Evolutionary conservation across 2,888 invertebrate genomes (phyloP).

Genomic region (Mythimna impura): DNA sequence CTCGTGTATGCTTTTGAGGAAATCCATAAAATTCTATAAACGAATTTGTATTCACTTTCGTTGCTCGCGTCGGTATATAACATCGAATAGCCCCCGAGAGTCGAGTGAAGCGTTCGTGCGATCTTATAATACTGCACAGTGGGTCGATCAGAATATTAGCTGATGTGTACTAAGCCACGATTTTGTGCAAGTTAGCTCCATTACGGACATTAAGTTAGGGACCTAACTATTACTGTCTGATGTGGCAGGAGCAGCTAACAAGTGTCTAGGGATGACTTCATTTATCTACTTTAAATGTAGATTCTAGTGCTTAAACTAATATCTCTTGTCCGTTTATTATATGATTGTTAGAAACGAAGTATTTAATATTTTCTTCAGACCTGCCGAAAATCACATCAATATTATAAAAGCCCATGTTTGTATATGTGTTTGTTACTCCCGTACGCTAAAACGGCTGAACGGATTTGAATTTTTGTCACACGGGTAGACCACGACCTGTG

Average conservation of each 20-base stretch:
- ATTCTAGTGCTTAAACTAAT: not conserved
- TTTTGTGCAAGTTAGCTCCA: slow-evolving; percentile 43
- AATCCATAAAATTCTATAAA: slow-evolving; percentile 47
- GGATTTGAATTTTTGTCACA: no score
- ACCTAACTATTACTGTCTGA: not conserved
- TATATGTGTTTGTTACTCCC: no score
- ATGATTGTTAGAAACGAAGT: no score
- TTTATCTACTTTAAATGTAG: not conserved
- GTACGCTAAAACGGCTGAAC: no score
- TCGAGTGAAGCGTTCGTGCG: not conserved
- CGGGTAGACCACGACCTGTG: no score
- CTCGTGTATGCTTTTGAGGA: slow-evolving; percentile 8
- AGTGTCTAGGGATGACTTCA: slow-evolving; percentile 9
- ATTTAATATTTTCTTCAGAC: no score
- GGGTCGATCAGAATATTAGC: not conserved
- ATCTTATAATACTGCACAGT: not conserved
- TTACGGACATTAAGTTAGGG: slow-evolving; percentile 1
- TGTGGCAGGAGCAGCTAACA: not conserved
- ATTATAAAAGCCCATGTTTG: no score
- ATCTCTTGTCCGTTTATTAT: not conserved
- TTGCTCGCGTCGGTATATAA: slow-evolving; percentile 14
- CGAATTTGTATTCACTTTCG: slow-evolving; percentile 50
- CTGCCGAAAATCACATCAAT: not conserved
- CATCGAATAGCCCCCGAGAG: slow-evolving; percentile 34
- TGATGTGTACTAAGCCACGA: slow-evolving; percentile 2